Conservation (phyloP, 2,797 vertebrate genomes). For the Champsocephalus gunnari region DNA sequence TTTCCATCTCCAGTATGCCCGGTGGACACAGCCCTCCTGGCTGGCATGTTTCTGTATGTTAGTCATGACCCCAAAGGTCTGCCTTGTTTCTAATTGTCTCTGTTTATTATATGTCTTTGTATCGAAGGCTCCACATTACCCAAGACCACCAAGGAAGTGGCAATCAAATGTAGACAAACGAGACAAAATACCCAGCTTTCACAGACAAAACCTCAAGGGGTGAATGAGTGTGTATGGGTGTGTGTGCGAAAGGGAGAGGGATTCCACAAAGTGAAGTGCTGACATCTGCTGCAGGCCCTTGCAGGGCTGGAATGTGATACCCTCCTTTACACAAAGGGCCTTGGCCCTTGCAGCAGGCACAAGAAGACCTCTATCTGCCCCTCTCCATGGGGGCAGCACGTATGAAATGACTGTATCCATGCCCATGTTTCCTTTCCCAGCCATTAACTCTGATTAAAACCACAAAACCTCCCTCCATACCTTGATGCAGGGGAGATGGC, state of each 20-base stretch:
- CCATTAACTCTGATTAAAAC: constrained; percentile 75
- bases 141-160: constrained; percentile 83
- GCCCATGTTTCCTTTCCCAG: constrained; percentile 53
- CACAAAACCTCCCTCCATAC: constrained; percentile 64
- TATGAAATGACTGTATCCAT: constrained; percentile 65
- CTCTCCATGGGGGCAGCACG: constrained; percentile 66
- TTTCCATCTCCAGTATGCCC: constrained; percentile 49
- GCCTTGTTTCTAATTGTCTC: constrained; percentile 81
- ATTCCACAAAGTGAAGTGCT: constrained; percentile 85
- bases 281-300: constrained; percentile 87
- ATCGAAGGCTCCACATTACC: constrained; percentile 73
- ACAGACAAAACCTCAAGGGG: constrained; percentile 77
- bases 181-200: constrained; percentile 82
- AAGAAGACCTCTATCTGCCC: constrained; percentile 72
- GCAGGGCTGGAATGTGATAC: constrained; percentile 87
- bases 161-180: constrained; percentile 73
- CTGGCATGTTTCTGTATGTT: constrained; percentile 62
- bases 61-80: constrained; percentile 67
- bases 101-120: constrained; percentile 81
- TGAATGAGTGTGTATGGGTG: constrained; percentile 52
- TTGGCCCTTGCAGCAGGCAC: constrained; percentile 73
- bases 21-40: constrained; percentile 48
- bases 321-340: constrained; percentile 82
- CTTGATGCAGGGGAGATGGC: constrained; percentile 55
- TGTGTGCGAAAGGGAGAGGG: constrained; percentile 60